Base-by-base conservation (phyloP, 2,888 invertebrate genomes). In the Rotaria sp. region DNA sequence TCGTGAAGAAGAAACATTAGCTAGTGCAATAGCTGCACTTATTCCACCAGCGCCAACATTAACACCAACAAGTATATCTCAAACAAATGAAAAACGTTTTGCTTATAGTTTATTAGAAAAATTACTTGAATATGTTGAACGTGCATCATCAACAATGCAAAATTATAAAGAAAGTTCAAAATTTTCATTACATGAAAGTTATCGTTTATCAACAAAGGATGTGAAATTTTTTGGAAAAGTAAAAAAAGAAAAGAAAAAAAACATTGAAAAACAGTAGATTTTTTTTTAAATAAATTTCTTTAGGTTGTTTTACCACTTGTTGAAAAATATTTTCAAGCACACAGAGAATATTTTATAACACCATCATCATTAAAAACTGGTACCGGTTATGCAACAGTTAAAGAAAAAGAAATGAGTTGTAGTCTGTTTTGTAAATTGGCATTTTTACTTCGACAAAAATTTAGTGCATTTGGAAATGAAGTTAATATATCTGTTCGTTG, bases 211-310 rank as follows among this genome's bases (percentile, higher is more conserved):
- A 48, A 95, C 96, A 0, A 94, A 97, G 86, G 99, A 99, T 91
- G 98, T 99, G 88, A 99, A 99, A 91, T 99, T 99, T 93, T 98
- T 99, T 92, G 96, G 96, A 35, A 99, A 99, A 93, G 97, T 94
- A 88, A 84, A 74, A n/a, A 30, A 30, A 35, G 5, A 30, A 7
- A 15, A 21, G 3, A 41, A n/a, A n/a, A n/a, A n/a, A n/a, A n/a
- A n/a, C n/a, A n/a, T n/a, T n/a, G n/a, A n/a, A n/a, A n/a, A n/a
- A n/a, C n/a, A n/a, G n/a, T n/a, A n/a, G n/a, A n/a, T n/a, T n/a
- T n/a, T n/a, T n/a, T n/a, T n/a, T n/a, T n/a, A n/a, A n/a, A n/a
- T n/a, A n/a, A n/a, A n/a, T n/a, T 87, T 45, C 59, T 88, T 10
- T 89, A 94, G 94, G 95, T 96, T 86, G 98, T 99, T 0, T 92